Conservation (phyloP, 2,797 vertebrate species). For the Moxostoma hubbsi region DNA sequence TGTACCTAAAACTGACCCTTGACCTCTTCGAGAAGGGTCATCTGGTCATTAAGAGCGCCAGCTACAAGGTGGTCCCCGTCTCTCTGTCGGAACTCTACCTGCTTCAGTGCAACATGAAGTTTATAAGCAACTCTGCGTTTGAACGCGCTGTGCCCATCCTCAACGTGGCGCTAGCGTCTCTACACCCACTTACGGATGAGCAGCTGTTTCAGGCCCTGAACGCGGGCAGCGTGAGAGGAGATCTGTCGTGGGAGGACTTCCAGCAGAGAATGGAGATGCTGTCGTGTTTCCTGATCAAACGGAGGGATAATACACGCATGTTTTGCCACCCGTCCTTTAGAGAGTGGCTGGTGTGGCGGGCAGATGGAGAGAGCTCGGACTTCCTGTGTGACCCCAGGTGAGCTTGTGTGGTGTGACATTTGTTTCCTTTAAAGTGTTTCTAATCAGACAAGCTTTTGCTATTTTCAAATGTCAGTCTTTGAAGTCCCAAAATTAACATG, state of each 20-base stretch:
- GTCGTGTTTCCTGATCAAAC: conserved; percentile 90
- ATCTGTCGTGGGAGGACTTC: conserved; percentile 94
- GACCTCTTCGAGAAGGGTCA: conserved; percentile 96
- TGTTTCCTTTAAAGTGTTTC: too few relatives aligned
- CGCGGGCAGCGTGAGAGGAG: conserved; percentile 82
- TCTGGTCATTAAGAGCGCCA: conserved; percentile 95
- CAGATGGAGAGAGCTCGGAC: conserved; percentile 92
- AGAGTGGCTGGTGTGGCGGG: conserved; percentile 97
- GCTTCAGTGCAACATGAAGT: conserved; percentile 98
- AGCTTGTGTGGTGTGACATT: conserved; percentile 24
- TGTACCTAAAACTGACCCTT: conserved; percentile 95
- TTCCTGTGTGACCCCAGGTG: conserved; percentile 98
- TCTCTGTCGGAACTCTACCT: conserved; percentile 95
- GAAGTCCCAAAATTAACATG: too few relatives aligned
- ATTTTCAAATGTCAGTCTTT: too few relatives aligned
- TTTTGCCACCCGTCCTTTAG: conserved; percentile 98
- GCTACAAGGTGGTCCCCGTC: conserved; percentile 97
- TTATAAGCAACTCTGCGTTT: conserved; percentile 92
- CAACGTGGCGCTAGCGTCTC: conserved; percentile 91
- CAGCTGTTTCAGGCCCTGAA: conserved; percentile 96
- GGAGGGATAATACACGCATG: conserved; percentile 97
- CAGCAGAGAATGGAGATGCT: conserved; percentile 93
- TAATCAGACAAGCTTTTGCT: too few relatives aligned
- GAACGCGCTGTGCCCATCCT: conserved; percentile 90
- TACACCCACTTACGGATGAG: conserved; percentile 97